Conservation (phyloP, 2,888 invertebrate species). For the Harmothoe impar region DNA sequence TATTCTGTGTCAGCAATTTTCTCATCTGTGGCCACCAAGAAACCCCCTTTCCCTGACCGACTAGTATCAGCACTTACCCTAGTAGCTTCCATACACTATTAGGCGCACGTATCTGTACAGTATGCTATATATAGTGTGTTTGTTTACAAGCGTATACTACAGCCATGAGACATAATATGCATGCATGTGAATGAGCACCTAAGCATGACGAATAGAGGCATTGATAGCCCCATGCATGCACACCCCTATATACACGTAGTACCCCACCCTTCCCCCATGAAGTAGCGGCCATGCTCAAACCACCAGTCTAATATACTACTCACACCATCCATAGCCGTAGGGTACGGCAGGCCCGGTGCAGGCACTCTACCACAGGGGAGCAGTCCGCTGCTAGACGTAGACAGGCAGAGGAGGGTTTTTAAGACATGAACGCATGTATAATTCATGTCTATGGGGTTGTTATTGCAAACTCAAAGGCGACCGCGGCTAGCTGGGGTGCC, state of each 20-base stretch:
- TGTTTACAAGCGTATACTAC: too few species aligned
- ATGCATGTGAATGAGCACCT: too few species aligned
- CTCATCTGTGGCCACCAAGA: background rate
- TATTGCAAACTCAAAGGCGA: conserved; percentile 34
- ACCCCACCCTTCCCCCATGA: background rate
- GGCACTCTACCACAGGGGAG: background rate
- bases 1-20: conserved; percentile 19
- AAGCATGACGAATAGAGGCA: too few species aligned
- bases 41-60: background rate
- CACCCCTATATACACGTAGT: too few species aligned
- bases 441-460: conserved; percentile 31
- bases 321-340: background rate
- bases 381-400: background rate
- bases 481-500: background rate
- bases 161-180: too few species aligned
- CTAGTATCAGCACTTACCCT: too few species aligned
- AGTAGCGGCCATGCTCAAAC: background rate
- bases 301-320: conserved; percentile 8
- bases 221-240: too few species aligned
- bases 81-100: too few species aligned
- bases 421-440: conserved; percentile 45
- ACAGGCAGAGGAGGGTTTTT: conserved; percentile 19
- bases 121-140: too few species aligned
- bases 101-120: too few species aligned
- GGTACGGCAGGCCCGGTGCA: background rate